Base-by-base conservation (phyloP, 2,888 invertebrate species). In the Lasioglossum zephyrum region DNA sequence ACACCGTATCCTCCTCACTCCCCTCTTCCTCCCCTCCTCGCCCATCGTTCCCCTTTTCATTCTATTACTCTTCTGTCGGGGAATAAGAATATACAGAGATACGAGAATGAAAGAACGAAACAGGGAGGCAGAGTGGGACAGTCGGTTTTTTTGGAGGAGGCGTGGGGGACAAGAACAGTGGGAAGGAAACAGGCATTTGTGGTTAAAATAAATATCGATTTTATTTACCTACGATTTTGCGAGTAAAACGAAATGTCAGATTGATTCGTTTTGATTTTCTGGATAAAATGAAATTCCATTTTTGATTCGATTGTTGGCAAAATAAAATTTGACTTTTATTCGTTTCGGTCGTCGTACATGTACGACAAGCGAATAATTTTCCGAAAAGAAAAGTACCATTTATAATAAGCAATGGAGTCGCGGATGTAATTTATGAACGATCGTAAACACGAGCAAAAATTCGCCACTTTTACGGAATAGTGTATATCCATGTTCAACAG, bases 1-100 rank as follows among this genome's bases (percentile, higher is more conserved):
- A 80, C 81, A 87, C 80, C 81, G 66, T 66, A 74, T 78, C 84
- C 22, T 53, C 53, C 53, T 53, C 53, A 53, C 81, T 77, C 70
- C 60, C 49, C 70, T 72, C 82, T 74, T 82, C 74, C 74, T 81
- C 75, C 69, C 69, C 57, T 63, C 69, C 22, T 70, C 53, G 63
- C 69, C 69, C 49, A 63, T 22, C n/a, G 53, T 75, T 73, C 60
- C 76, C 66, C 57, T 49, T 77, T 77, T 85, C 79, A 73, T 79
- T 85, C 84, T 36, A n/a, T 79, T 69, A 26, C 39, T 75, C 66
- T 74, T 75, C 44, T 16, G 36, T 44, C 16, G 2, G 26, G 47
- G 69, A 36, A 49, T 44, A 79, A 75, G 44, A 76, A 83, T 75
- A 63, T 79, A 36, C 49, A 72, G 16, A 13, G 60, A 41, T 31